Evolutionary conservation across 2,888 invertebrate species (phyloP), one percentile per base, ranked within the genome.

Genomic region (Sussaba pulchella): DNA sequence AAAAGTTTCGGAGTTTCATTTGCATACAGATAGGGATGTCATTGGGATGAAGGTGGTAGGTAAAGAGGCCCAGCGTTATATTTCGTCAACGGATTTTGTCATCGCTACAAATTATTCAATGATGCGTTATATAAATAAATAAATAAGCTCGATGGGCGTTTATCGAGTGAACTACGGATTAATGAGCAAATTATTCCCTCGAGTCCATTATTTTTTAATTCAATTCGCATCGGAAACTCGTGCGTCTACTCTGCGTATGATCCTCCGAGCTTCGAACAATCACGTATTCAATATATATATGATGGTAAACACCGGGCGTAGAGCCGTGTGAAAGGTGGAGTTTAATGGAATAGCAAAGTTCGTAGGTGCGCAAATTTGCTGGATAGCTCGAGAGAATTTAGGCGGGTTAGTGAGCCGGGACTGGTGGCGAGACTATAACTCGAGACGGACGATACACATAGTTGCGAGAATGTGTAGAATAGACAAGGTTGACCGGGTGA

Each of bases 301-400:
- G 10, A 17, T 17, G 26, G 19, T 64, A 43, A 54, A 45, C 43
- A n/a, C n/a, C n/a, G n/a, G n/a, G 19, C 61, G 3, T 5, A 45
- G 12, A 19, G 31, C 12, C 17, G 17, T n/a, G 8, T 19, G 24
- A 41, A 45, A 59, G 26, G 41, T 17, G 64, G 14, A 21, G 14
- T n/a, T 39, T n/a, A 43, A 59, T 31, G 43, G 36, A 70, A 70
- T 43, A 57, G 57, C 26, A 21, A 78, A 66, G 71, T 59, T 66
- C 47, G 64, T 45, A 24, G 66, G 50, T 72, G 66, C 59, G 67
- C 31, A 36, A 66, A 61, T 61, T 78, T 61, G 12, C 2, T 14
- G n/a, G n/a, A n/a, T n/a, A n/a, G n/a, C n/a, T n/a, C n/a, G n/a
- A n/a, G n/a, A n/a, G n/a, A n/a, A n/a, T n/a, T n/a, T n/a, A n/a